Base-by-base conservation (phyloP, 2,888 invertebrate genomes). In the Kryphioiulus occultus region DNA sequence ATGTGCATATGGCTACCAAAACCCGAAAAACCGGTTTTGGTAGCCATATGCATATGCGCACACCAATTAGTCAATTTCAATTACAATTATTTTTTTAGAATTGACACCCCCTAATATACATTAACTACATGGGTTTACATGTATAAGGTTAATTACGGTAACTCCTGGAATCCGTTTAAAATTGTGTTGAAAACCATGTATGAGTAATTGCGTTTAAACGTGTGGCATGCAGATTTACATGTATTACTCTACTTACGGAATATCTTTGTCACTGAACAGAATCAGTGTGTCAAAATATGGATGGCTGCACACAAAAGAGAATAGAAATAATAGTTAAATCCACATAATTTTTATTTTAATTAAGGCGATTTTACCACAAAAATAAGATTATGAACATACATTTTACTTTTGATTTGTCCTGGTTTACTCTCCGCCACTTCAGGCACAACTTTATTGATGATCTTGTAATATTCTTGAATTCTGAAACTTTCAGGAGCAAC, bases 391-490 rank as follows among this genome's bases (percentile, higher is more conserved):
- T 42, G 9, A 59, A 85, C 53, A 0, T 68, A 86, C 86, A 0
- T 0, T 84, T 84, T 84, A n/a, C 35, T 84, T 42, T 42, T 84
- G 5, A 84, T 87, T 87, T 87, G 0, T 91, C 90, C 85, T 95
- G 90, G 84, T 87, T 88, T 89, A 35, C 89, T 88, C 17, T 88
- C 88, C 17, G 90, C 89, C 82, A 92, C 87, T 89, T 94, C 94
- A 0, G 96, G 96, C 30, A 94, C 93, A 7, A 95, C 90, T 39
- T 93, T 91, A 44, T 92, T 92, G 68, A 96, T 90, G 90, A 95
- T 94, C 44, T 94, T 92, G 89, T 95, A 95, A 91, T 95, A 97
- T 89, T 95, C 93, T 89, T 95, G 94, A 0, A 92, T 93, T 91
- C 94, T 95, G 91, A 94, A 95, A 0, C 91, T 92, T 85, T 94